Evolutionary conservation across 2,797 vertebrate genomes (phyloP), one percentile per base, ranked within the genome.

Genomic region (Myripristis murdjan): DNA sequence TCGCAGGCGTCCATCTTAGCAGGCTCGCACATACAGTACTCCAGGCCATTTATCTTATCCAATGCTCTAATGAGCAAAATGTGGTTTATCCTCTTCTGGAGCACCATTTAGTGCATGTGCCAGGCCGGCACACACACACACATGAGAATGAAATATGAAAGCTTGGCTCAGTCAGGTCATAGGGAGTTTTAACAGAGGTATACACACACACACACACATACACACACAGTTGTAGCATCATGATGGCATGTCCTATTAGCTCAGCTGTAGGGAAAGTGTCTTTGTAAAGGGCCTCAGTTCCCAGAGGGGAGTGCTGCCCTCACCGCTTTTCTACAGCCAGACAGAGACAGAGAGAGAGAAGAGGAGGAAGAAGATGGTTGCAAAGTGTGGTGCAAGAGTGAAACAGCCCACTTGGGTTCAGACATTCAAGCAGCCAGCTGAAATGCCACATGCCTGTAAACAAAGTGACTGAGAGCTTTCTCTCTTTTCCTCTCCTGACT

Each of bases 41-140:
- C n/a, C n/a, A n/a, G n/a, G n/a, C n/a, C n/a, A n/a, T n/a, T n/a
- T n/a, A n/a, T n/a, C n/a, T n/a, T n/a, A n/a, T n/a, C 77, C 56
- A 15, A 20, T 10, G 47, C 67, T 73, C 60, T 83, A 75, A 83
- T 83, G 83, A 85, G 72, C 2, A 52, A 76, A 56, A 73, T 24
- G 37, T 35, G 66, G 59, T 55, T 81, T 28, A 71, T 81, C 70
- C 72, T 69, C 57, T 49, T 73, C 69, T 70, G 69, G 64, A 72
- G 66, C 11, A 0, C 18, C 16, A 11, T 79, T 74, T 49, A 69
- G 73, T 64, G n/a, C n/a, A n/a, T n/a, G n/a, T n/a, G n/a, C n/a
- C n/a, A n/a, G n/a, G n/a, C n/a, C n/a, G n/a, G n/a, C n/a, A n/a
- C n/a, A n/a, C n/a, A n/a, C n/a, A n/a, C n/a, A n/a, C n/a, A n/a